Evolutionary conservation across 2,888 invertebrate species (phyloP).

Genomic region (Drosophila lacicola): DNA sequence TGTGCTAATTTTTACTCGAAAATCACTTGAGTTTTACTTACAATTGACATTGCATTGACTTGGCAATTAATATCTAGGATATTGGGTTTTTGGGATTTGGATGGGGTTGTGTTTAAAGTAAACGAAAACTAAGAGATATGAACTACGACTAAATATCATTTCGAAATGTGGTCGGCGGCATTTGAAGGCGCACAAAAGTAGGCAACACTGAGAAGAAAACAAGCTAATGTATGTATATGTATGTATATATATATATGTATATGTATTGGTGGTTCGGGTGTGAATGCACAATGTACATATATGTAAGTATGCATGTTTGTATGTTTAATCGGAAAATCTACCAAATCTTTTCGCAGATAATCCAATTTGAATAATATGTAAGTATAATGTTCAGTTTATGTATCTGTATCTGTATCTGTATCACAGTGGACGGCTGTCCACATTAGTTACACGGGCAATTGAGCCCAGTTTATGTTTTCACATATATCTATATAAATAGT

Average conservation of each 20-base stretch:
- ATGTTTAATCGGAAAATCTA: neutral
- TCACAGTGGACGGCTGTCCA: conserved; percentile 69
- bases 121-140: conserved; percentile 15
- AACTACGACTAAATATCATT: conserved; percentile 14
- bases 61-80: neutral
- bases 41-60: conserved; percentile 65
- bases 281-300: conserved; percentile 27
- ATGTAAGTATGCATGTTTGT: conserved; percentile 20
- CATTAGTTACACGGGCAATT: conserved; percentile 55
- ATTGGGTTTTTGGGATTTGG: neutral
- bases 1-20: conserved; percentile 26
- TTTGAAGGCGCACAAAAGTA: conserved; percentile 48
- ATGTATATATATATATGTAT: conserved; percentile 2
- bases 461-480: conserved; percentile 2
- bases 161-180: conserved; percentile 1
- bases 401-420: conserved; percentile 26
- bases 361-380: conserved; percentile 10
- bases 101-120: neutral
- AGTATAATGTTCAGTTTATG: conserved; percentile 6
- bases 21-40: conserved; percentile 63
- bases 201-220: conserved; percentile 53
- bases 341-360: conserved; percentile 2
- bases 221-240: conserved; percentile 38
- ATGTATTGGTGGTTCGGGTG: neutral
- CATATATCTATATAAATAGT: conserved; percentile 14